These are phyloP conservation scores for Lithophane semibrunnea DNA, from an alignment of 2,888 invertebrate genomes.

Conservation along the genomic window DNA sequence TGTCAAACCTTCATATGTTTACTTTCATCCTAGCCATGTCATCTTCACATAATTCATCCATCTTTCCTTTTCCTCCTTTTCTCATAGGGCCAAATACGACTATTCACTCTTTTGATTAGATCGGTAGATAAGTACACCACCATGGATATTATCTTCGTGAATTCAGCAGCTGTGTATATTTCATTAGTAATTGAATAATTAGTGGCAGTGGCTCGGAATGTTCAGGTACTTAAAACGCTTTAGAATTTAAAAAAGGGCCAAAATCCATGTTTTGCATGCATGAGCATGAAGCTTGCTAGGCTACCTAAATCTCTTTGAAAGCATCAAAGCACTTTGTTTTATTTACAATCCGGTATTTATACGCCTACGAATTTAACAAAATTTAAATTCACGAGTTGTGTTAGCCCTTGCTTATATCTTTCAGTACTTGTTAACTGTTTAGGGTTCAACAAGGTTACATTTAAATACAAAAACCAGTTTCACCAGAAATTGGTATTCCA, in stretches of 20 bases:
- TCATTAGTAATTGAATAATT: neutral
- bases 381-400: constrained; percentile 6
- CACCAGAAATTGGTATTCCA: neutral
- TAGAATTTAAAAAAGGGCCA: neutral
- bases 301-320: constrained; percentile 15
- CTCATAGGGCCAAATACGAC: neutral
- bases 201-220: neutral
- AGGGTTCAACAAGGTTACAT: neutral
- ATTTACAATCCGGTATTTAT: constrained; percentile 22
- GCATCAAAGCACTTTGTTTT: constrained; percentile 13
- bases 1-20: constrained; percentile 31
- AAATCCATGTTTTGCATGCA: constrained; percentile 22
- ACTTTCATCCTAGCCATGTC: constrained; percentile 4
- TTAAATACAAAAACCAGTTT: neutral
- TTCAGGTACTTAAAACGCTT: neutral
- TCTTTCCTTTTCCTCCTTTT: constrained; percentile 5
- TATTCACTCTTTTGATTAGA: neutral
- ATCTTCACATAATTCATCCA: constrained; percentile 33
- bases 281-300: constrained; percentile 19
- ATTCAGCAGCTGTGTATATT: neutral
- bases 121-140: neutral
- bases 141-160: neutral
- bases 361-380: neutral
- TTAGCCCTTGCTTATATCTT: constrained; percentile 8
- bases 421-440: constrained; percentile 5